Percentiles rank a stretch among this genome's conserved stretches.
Evolutionary conservation across 2,113 vertebrate species (phyloP).

Genomic region (Paracanthobrama guichenoti): DNA sequence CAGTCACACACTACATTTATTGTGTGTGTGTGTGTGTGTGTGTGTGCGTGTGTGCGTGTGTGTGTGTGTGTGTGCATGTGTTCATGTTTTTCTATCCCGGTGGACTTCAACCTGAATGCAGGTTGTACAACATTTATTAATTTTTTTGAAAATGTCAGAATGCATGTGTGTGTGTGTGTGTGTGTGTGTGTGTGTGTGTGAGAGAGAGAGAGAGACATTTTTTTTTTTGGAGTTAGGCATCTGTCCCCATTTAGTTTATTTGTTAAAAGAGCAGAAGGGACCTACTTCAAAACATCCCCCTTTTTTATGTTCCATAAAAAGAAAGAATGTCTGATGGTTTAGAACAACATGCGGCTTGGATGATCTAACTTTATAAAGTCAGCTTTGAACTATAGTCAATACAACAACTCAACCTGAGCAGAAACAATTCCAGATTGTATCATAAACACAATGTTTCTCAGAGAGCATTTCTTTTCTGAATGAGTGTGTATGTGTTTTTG

Average conservation of each 20-base stretch:
- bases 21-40: too few relatives aligned
- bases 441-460: constrained; percentile 37
- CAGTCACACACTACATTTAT: too few relatives aligned
- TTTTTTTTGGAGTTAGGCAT: not conserved
- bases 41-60: too few relatives aligned
- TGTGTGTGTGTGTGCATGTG: too few relatives aligned
- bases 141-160: too few relatives aligned
- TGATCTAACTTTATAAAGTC: not conserved
- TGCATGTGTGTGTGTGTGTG: too few relatives aligned
- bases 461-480: constrained; percentile 56
- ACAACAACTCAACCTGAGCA: constrained; percentile 24
- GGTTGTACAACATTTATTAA: too few relatives aligned
- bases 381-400: not conserved
- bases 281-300: not conserved
- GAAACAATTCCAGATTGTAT: constrained; percentile 15
- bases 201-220: too few relatives aligned
- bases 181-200: too few relatives aligned
- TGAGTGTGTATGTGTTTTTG: not conserved
- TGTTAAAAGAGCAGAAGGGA: not conserved
- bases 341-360: not conserved
- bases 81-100: too few relatives aligned
- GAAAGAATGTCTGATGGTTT: not conserved
- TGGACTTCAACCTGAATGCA: too few relatives aligned
- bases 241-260: not conserved
- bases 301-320: not conserved